A percentile compares a stretch with the other conserved stretches of the same genome.
Evolutionary conservation across 64 coral and sea anemone genomes (phyloP).

Genomic region (Montipora foliosa): DNA sequence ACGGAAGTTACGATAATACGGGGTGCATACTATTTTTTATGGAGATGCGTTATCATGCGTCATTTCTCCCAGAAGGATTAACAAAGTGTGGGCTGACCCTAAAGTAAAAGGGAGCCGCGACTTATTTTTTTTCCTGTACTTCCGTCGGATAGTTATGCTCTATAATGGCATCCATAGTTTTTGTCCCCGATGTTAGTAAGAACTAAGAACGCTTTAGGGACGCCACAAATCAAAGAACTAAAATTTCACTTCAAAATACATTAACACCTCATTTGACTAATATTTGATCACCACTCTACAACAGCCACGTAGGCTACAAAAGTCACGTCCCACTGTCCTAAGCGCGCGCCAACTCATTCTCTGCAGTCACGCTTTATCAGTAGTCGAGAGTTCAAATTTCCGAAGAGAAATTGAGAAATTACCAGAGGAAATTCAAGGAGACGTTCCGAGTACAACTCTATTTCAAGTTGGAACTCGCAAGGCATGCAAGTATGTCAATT

Average conservation of each 20-base stretch:
- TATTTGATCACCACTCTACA: background rate
- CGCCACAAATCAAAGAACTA: background rate
- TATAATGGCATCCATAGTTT: background rate
- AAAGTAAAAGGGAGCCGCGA: background rate
- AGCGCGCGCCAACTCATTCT: background rate
- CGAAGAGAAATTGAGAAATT: background rate
- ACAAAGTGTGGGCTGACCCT: background rate
- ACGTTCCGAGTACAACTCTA: too few relatives aligned
- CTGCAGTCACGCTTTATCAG: background rate
- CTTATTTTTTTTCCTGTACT: background rate
- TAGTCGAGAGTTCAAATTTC: background rate
- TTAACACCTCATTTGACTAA: background rate
- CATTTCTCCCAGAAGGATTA: background rate
- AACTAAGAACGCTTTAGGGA: background rate
- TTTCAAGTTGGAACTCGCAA: too few relatives aligned
- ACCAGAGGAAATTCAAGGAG: too few relatives aligned
- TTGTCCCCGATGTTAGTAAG: background rate
- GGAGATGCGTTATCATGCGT: background rate
- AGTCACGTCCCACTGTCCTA: background rate
- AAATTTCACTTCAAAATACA: background rate
- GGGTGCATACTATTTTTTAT: background rate
- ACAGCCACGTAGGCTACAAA: background rate
- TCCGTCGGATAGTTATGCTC: background rate
- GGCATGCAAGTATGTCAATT: too few relatives aligned
- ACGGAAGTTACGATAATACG: background rate